Conservation (phyloP, 2,888 invertebrate species). For the Apamea anceps region DNA sequence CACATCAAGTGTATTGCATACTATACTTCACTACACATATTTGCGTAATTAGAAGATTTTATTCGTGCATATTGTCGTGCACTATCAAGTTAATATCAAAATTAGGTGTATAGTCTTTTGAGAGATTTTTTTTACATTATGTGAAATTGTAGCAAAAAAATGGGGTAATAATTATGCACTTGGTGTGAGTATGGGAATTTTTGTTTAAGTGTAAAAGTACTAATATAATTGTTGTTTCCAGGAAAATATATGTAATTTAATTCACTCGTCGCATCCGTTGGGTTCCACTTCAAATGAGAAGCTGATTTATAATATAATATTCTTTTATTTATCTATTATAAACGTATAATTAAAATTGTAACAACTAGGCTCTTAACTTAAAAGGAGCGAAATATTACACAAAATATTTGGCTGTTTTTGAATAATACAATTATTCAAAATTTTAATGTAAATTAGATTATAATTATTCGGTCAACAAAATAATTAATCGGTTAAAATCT, state of each 20-base stretch:
- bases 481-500: conserved; percentile 26
- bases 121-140: conserved; percentile 8
- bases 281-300: conserved; percentile 74
- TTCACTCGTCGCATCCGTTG: conserved; percentile 74
- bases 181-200: conserved; percentile 18
- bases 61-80: neutral
- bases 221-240: conserved; percentile 73
- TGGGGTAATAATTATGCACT: conserved; percentile 26
- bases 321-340: conserved; percentile 52
- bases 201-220: neutral
- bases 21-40: conserved; percentile 16
- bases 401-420: conserved; percentile 51
- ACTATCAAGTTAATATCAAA: conserved; percentile 14
- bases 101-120: conserved; percentile 31
- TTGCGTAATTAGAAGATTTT: conserved; percentile 1
- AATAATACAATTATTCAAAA: conserved; percentile 65
- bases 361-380: conserved; percentile 45
- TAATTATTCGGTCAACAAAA: conserved; percentile 30
- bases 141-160: neutral
- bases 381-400: conserved; percentile 57
- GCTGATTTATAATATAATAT: conserved; percentile 64
- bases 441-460: conserved; percentile 45
- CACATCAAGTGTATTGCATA: conserved; percentile 45
- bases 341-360: conserved; percentile 47
- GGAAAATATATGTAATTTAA: conserved; percentile 86